A percentile compares a stretch with the other conserved stretches of the same genome.
Evolutionary conservation across 2,113 vertebrate species (phyloP).

Genomic region (Petromus typicus): DNA sequence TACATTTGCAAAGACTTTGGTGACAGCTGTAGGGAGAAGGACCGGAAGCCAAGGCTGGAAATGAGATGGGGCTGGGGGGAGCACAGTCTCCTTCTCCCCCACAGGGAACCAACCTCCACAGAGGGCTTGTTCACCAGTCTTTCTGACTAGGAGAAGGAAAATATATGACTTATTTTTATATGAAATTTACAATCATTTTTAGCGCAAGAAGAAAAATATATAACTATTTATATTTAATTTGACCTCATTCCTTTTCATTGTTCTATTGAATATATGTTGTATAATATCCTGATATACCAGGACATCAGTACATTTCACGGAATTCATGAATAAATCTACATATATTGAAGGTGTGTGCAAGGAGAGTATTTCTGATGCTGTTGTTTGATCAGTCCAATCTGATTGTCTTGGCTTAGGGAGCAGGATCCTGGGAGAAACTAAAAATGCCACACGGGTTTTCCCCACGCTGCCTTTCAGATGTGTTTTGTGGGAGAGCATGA

Average conservation of each 20-base stretch:
- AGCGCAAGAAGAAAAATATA: neutral
- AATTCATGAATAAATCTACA: slow-evolving; percentile 53
- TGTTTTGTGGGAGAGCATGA: slow-evolving; percentile 41
- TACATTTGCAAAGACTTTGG: slow-evolving; percentile 36
- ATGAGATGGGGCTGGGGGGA: neutral
- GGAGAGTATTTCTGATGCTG: neutral
- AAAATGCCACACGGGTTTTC: neutral
- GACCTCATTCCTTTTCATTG: slow-evolving; percentile 49
- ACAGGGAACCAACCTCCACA: neutral
- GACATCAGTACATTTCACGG: slow-evolving; percentile 21
- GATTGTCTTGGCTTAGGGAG: neutral
- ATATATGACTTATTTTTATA: slow-evolving; percentile 7
- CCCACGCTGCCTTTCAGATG: slow-evolving; percentile 1
- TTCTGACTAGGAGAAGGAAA: neutral
- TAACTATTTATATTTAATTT: slow-evolving; percentile 57
- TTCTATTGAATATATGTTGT: slow-evolving; percentile 34
- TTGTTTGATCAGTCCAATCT: neutral
- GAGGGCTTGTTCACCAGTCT: neutral
- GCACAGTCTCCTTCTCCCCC: neutral
- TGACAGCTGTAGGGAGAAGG: neutral
- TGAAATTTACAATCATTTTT: slow-evolving; percentile 2
- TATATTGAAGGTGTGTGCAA: neutral
- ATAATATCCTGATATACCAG: neutral
- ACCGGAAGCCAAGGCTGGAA: neutral
- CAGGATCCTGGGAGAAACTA: neutral